Conservation (phyloP, 2,888 invertebrate species). For the Noctua fimbriata region DNA sequence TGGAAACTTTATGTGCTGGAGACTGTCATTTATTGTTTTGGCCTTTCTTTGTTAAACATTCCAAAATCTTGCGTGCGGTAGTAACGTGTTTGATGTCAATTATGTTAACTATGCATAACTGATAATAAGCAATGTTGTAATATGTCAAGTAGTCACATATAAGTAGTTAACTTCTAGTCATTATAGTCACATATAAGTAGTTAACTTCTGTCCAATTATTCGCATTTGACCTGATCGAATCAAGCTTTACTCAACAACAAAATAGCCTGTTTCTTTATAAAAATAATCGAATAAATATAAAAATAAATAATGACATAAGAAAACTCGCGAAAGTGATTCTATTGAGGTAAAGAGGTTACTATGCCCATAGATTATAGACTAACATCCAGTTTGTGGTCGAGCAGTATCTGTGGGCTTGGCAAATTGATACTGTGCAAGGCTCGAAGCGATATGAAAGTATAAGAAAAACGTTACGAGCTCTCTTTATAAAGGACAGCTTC, state of each 20-base stretch:
- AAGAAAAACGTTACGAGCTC: slow-evolving; percentile 28
- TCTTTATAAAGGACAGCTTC: slow-evolving; percentile 29
- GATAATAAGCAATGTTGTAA: slow-evolving; percentile 4
- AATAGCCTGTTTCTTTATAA: background rate
- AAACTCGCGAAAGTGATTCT: slow-evolving; percentile 43
- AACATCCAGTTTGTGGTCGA: slow-evolving; percentile 1
- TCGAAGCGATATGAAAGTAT: slow-evolving; percentile 46
- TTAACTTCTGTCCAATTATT: background rate
- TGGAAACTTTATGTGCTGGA: no score
- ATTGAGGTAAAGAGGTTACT: slow-evolving; percentile 50
- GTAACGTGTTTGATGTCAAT: background rate
- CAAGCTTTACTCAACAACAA: background rate
- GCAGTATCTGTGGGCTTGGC: slow-evolving; percentile 22
- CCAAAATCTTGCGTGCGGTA: background rate
- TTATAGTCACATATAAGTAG: no score
- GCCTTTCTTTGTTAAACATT: background rate
- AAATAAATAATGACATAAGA: slow-evolving; percentile 55
- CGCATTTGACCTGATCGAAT: background rate
- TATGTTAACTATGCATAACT: background rate
- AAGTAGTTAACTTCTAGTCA: background rate
- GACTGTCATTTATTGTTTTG: no score
- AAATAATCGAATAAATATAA: slow-evolving; percentile 12
- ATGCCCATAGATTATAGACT: slow-evolving; percentile 37
- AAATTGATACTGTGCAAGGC: slow-evolving; percentile 42
- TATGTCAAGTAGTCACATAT: background rate